Base-by-base conservation (phyloP, 2,113 vertebrate genomes). In the Sclerurus mexicanus region DNA sequence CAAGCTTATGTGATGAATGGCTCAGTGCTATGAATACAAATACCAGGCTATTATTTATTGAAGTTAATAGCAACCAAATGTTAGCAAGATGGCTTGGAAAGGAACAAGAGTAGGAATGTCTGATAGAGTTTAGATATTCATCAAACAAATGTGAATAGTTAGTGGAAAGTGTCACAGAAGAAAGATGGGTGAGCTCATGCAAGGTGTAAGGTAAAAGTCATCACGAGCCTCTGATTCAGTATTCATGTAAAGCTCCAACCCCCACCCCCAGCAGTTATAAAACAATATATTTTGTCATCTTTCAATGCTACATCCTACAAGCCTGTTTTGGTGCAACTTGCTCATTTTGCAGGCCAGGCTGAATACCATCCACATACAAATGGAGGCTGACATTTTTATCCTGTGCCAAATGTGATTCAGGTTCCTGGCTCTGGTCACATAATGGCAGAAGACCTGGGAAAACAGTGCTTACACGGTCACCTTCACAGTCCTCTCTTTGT, bases 61-160 rank as follows among this genome's bases (percentile, higher is more conserved):
- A 93, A 90, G 93, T 79, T 95, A 97, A 96, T 87, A 95, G 94
- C 94, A 95, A 87, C 84, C 74, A 97, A 97, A 96, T 93, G 90
- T 94, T 94, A 84, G 82, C n/a, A 47, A 87, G 96, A 93, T 86
- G 92, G 72, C 55, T 96, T 1, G 16, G 18, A 69, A 94, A 96
- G 55, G 46, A 92, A 82, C 86, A 74, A 60, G 87, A 89, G 72
- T 74, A 93, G 90, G 53, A 94, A 92, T 85, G 95, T 80, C 90
- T 95, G 92, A 60, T 84, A 73, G 85, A 81, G 83, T 86, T 96
- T 50, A 79, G 94, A 95, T 96, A 96, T 94, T 96, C 90, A 97
- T 97, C 96, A 97, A 93, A 76, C 68, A 96, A 95, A 95, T 95
- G 95, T 55, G 77, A 79, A 76, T 64, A 40, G 31, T 95, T 82